These are phyloP conservation scores for Sceliomorpha sp. DNA, from an alignment of 2,888 invertebrate species.

Conservation along the genomic window DNA sequence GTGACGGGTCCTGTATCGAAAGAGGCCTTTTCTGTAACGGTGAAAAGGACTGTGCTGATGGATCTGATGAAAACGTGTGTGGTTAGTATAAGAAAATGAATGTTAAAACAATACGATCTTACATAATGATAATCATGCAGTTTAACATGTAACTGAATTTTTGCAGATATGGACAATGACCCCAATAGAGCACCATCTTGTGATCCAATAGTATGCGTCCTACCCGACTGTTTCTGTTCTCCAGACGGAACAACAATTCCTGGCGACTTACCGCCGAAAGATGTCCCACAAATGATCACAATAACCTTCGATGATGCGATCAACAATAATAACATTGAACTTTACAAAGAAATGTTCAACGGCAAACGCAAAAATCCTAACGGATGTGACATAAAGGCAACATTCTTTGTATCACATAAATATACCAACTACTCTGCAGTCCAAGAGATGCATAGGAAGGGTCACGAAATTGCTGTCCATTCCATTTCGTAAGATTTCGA, in stretches of 20 bases:
- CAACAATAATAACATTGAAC: conserved; percentile 96
- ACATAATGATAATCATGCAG: conserved; percentile 15
- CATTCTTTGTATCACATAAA: conserved; percentile 95
- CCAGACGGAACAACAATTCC: conserved; percentile 94
- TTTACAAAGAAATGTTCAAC: conserved; percentile 95
- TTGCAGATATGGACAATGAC: conserved; percentile 93
- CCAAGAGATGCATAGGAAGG: conserved; percentile 93
- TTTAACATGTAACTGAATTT: conserved; percentile 16
- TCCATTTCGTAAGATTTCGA: conserved; percentile 90
- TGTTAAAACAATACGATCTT: conserved; percentile 2
- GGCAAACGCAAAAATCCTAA: conserved; percentile 94
- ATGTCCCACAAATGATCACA: conserved; percentile 96
- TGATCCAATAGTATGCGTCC: conserved; percentile 90
- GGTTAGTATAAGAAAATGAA: conserved; percentile 88
- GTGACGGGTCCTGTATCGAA: conserved; percentile 92
- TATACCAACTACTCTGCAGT: conserved; percentile 96
- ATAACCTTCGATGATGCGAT: conserved; percentile 97
- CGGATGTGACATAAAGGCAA: conserved; percentile 95
- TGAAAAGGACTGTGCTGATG: conserved; percentile 92
- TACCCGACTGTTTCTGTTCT: conserved; percentile 97
- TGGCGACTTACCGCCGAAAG: conserved; percentile 90
- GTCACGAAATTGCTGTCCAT: conserved; percentile 96
- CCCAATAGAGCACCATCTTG: conserved; percentile 95
- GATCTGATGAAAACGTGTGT: conserved; percentile 94
- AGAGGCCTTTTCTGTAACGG: conserved; percentile 96